Evolutionary conservation across 2,797 vertebrate species (phyloP).

Genomic region (Brachyrhaphis roseni): DNA sequence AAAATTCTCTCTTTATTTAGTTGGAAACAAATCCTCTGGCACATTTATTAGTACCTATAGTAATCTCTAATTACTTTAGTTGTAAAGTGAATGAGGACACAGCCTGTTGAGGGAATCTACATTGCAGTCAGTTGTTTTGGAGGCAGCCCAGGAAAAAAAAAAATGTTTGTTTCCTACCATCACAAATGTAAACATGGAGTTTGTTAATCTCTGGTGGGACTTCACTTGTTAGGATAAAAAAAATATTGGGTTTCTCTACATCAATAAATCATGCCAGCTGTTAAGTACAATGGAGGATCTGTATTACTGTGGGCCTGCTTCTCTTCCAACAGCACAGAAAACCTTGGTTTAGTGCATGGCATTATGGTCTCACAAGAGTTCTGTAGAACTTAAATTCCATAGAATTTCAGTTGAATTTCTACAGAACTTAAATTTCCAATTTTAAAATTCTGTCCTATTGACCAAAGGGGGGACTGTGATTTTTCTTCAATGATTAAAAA

Average conservation of each 20-base stretch:
- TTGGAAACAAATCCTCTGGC: neutral
- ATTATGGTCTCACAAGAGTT: neutral
- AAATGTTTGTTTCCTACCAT: neutral
- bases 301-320: neutral
- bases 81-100: neutral
- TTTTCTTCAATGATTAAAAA: neutral
- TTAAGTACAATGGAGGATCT: neutral
- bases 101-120: neutral
- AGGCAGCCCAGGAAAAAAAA: neutral
- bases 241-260: neutral
- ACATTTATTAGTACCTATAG: neutral
- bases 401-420: too few species aligned
- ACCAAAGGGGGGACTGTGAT: neutral
- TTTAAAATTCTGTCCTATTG: neutral
- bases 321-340: neutral
- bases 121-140: neutral
- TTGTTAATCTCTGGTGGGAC: neutral
- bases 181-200: neutral
- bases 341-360: neutral
- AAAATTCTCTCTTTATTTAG: neutral
- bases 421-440: too few species aligned
- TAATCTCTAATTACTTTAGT: neutral
- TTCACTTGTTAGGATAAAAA: neutral
- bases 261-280: neutral
- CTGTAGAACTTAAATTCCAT: too few species aligned